These are phyloP conservation scores for Holotrichia oblita DNA, from an alignment of 1,140 invertebrate genomes.

Conservation along the genomic window DNA sequence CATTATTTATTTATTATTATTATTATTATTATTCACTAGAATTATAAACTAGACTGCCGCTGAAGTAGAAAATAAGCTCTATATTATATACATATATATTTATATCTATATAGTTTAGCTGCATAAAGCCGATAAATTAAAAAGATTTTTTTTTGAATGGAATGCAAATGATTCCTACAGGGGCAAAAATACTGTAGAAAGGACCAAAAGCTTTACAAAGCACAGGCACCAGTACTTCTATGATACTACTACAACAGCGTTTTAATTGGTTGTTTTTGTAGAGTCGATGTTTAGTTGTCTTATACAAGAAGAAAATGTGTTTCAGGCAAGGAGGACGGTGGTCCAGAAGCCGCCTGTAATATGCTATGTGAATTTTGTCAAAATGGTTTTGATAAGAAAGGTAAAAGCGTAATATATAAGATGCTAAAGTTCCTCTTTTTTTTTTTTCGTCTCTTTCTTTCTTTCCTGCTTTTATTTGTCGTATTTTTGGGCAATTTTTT, in stretches of 20 bases:
- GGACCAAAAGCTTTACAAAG: background rate
- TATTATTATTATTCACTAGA: background rate
- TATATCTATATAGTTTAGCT: background rate
- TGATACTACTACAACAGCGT: background rate
- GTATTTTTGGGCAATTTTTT: constrained; percentile 10
- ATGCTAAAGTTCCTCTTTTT: no score
- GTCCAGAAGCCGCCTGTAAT: constrained; percentile 72
- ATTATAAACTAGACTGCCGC: background rate
- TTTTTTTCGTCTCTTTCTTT: no score
- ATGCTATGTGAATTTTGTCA: constrained; percentile 72
- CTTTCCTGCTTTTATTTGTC: constrained; percentile 48
- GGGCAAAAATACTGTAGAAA: background rate
- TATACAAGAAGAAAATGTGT: constrained; percentile 58
- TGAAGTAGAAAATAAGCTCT: background rate
- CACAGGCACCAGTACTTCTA: background rate
- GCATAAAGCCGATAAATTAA: background rate
- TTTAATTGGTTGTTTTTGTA: background rate
- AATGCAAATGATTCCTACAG: constrained; percentile 55
- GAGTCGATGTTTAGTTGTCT: background rate
- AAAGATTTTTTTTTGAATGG: constrained; percentile 46
- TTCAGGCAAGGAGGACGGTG: constrained; percentile 73
- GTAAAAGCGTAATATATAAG: background rate
- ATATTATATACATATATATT: no score
- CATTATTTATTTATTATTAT: background rate
- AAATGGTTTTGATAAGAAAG: constrained; percentile 71